phyloP scores from a whole-genome alignment of 2,888 invertebrate genomes.

The Callimorpha dominula region DNA sequence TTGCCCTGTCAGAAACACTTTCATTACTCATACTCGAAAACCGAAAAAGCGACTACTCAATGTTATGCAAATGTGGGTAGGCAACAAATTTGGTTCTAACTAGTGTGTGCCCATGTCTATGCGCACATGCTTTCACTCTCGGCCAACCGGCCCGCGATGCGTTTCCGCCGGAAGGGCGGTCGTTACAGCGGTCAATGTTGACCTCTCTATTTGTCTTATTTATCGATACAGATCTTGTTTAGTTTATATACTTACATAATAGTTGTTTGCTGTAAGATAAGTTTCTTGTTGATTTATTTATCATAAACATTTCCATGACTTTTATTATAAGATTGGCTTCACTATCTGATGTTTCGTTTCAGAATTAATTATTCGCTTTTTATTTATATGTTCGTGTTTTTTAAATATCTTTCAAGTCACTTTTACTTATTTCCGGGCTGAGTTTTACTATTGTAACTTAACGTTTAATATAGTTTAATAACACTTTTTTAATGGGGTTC shows the following conservation, averaged over 20 bases:
- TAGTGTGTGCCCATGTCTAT: constrained; percentile 41
- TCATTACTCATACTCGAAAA: constrained; percentile 26
- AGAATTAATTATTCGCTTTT: not conserved
- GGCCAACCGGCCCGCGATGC: constrained; percentile 49
- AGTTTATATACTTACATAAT: constrained; percentile 21
- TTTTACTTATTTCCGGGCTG: not conserved
- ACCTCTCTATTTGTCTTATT: constrained; percentile 34
- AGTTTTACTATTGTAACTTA: not conserved
- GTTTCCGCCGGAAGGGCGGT: constrained; percentile 57
- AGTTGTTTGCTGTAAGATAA: constrained; percentile 13
- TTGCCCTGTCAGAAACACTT: constrained; percentile 24
- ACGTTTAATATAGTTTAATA: not conserved
- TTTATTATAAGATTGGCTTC: not conserved
- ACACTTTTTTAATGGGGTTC: not conserved
- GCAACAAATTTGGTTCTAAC: constrained; percentile 51
- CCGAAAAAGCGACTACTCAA: constrained; percentile 19
- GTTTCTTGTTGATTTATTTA: constrained; percentile 9
- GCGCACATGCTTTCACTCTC: constrained; percentile 69
- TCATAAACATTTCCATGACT: constrained; percentile 9
- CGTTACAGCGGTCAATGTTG: constrained; percentile 37
- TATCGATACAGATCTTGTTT: constrained; percentile 32
- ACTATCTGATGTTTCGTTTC: constrained; percentile 5
- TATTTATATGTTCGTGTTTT: not conserved
- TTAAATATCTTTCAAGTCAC: not conserved
- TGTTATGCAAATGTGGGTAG: constrained; percentile 43